These are phyloP conservation scores for Drepana arcuata DNA, from an alignment of 1,140 invertebrate species.

Conservation along the genomic window DNA sequence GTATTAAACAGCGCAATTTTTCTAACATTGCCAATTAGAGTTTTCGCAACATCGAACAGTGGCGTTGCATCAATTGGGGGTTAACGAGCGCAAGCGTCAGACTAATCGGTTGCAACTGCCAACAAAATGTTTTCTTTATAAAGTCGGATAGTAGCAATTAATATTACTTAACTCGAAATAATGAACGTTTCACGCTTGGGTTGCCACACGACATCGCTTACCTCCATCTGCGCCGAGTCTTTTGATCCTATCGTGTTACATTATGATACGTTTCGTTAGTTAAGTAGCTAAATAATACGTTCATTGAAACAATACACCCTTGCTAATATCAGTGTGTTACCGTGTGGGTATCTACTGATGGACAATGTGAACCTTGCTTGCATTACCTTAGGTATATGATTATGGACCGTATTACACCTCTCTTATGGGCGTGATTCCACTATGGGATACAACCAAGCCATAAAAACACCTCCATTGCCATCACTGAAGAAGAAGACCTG, in stretches of 20 bases:
- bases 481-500: too few relatives aligned
- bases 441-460: too few relatives aligned
- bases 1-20: conserved; percentile 24
- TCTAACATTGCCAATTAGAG: conserved; percentile 29
- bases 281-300: too few relatives aligned
- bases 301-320: too few relatives aligned
- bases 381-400: too few relatives aligned
- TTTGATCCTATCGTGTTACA: conserved; percentile 13
- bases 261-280: too few relatives aligned
- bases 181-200: conserved; percentile 44
- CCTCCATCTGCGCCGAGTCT: conserved; percentile 7
- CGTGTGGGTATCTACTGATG: too few relatives aligned
- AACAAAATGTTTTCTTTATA: conserved; percentile 45
- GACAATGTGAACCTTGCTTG: too few relatives aligned
- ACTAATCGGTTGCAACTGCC: conserved; percentile 27
- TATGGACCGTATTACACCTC: too few relatives aligned
- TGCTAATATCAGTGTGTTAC: too few relatives aligned
- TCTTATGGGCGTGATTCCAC: too few relatives aligned
- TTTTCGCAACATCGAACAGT: conserved; percentile 33
- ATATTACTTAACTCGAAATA: conserved; percentile 55
- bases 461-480: too few relatives aligned
- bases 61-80: conserved; percentile 28
- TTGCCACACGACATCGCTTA: conserved; percentile 27
- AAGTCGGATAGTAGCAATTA: conserved; percentile 46
- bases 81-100: conserved; percentile 32